phyloP scores from a whole-genome alignment of 2,113 vertebrate genomes.

The Apaloderma vittatum region DNA sequence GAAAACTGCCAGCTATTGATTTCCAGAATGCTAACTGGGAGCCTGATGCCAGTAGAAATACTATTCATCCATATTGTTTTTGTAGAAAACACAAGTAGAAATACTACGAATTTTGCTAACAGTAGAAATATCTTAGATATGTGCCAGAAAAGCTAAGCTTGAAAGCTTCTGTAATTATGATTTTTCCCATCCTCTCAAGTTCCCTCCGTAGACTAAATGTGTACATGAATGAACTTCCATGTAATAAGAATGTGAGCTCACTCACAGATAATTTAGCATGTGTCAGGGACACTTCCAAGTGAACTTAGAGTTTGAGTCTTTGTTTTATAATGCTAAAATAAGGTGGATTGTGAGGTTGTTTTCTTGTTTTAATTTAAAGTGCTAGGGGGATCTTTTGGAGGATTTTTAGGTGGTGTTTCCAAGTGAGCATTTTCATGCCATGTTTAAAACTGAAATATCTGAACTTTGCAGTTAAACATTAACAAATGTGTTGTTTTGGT shows the following conservation, averaged over 20 bases:
- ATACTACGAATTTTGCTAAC: neutral
- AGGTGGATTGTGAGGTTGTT: neutral
- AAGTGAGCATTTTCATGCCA: neutral
- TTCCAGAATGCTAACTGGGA: neutral
- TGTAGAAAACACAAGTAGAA: neutral
- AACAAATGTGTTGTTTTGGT: conserved; percentile 38
- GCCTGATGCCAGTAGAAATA: neutral
- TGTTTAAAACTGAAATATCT: neutral
- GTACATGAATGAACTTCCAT: neutral
- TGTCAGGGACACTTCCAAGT: neutral
- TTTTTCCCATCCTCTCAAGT: neutral
- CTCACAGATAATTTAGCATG: neutral
- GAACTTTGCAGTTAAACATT: neutral
- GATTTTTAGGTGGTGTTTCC: neutral
- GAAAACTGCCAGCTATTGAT: neutral
- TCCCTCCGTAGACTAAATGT: neutral
- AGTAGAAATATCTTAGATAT: neutral
- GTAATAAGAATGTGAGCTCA: neutral
- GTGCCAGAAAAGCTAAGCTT: neutral
- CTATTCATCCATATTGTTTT: neutral
- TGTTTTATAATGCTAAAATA: neutral
- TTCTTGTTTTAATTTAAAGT: neutral
- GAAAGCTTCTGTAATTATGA: neutral
- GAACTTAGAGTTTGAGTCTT: neutral
- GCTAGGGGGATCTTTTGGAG: neutral